Percentiles rank a stretch among this genome's conserved stretches.
Conservation (phyloP, 2,888 invertebrate species). For the Lasioglossum leucozonium region DNA sequence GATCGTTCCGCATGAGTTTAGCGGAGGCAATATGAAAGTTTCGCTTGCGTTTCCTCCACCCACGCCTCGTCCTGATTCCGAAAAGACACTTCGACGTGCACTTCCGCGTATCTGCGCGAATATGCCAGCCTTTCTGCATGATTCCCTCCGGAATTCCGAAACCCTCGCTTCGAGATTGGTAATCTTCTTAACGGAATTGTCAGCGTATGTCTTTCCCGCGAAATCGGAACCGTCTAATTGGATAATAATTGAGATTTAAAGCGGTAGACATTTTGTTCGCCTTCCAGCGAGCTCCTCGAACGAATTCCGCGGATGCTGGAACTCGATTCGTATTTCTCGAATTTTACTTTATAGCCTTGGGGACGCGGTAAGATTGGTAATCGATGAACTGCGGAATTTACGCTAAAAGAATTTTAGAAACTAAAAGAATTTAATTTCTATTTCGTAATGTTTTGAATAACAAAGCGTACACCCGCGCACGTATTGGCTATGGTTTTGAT, state of each 20-base stretch:
- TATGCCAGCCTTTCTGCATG: neutral
- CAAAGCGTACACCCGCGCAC: neutral
- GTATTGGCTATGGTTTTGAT: neutral
- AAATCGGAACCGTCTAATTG: neutral
- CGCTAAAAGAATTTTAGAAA: too few species aligned
- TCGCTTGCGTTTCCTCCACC: neutral
- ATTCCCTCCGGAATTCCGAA: neutral
- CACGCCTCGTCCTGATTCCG: neutral
- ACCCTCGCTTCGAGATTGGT: neutral
- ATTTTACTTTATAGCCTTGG: neutral
- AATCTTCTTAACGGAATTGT: neutral
- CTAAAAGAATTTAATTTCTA: too few species aligned
- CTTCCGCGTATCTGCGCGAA: neutral
- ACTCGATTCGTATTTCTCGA: neutral
- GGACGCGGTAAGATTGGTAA: too few species aligned
- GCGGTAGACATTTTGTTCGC: neutral
- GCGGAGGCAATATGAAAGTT: constrained; percentile 63
- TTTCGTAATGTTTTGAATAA: too few species aligned
- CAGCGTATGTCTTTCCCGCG: neutral
- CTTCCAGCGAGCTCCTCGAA: neutral
- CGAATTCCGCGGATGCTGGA: neutral
- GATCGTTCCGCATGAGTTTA: constrained; percentile 64
- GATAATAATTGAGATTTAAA: neutral
- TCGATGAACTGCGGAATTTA: too few species aligned
- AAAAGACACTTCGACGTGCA: constrained; percentile 18